Percentiles rank a stretch among this genome's conserved stretches.
These are phyloP conservation scores for Megalops cyprinoides DNA, from an alignment of 2,797 vertebrate species.

Conservation along the genomic window DNA sequence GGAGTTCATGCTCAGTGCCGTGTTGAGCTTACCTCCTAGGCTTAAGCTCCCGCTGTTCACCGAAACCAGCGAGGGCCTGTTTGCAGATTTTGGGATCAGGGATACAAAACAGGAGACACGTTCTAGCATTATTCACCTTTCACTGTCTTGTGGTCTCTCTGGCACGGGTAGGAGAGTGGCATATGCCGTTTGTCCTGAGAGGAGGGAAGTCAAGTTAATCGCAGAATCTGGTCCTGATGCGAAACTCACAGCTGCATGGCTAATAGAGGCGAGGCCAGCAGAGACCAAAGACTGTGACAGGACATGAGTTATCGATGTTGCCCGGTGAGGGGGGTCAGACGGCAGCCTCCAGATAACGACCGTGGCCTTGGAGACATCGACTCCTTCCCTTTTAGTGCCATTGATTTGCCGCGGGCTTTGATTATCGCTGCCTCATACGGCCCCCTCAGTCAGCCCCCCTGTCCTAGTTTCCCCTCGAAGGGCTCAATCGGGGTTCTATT, in stretches of 20 bases:
- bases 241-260: not conserved
- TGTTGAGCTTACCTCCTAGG: too few relatives aligned
- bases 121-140: not conserved
- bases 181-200: not conserved
- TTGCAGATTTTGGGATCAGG: not conserved
- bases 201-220: not conserved
- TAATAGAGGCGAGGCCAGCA: not conserved
- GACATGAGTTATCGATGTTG: slow-evolving; percentile 31
- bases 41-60: slow-evolving; percentile 1
- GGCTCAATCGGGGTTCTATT: not conserved
- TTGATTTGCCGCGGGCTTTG: slow-evolving; percentile 7
- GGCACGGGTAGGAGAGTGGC: too few relatives aligned
- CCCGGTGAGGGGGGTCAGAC: slow-evolving; percentile 12
- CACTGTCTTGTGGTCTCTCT: not conserved
- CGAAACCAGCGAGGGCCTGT: not conserved
- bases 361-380: slow-evolving; percentile 3
- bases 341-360: slow-evolving; percentile 18
- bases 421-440: not conserved
- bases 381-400: slow-evolving; percentile 10
- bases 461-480: not conserved
- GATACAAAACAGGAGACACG: not conserved
- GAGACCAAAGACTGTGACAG: slow-evolving; percentile 13
- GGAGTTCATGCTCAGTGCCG: too few relatives aligned
- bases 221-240: not conserved
- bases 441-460: not conserved